Conservation (phyloP, 2,113 vertebrate species). For the Channa argus region DNA sequence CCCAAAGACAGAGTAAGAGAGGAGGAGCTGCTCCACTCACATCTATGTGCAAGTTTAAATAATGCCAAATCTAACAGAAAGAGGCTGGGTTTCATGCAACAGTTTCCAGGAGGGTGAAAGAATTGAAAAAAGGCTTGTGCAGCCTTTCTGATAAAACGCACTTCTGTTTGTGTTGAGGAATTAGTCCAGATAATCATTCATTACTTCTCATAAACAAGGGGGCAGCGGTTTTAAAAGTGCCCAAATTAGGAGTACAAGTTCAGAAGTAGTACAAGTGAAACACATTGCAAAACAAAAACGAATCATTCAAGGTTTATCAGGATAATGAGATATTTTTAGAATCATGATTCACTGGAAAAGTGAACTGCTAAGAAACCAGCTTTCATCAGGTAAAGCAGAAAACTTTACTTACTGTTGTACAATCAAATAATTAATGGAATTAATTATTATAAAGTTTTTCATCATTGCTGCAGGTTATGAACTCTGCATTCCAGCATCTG, state of each 20-base stretch:
- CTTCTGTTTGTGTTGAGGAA: constrained; percentile 16
- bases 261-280: background rate
- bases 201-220: background rate
- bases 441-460: background rate
- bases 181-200: constrained; percentile 28
- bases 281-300: background rate
- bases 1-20: constrained; percentile 50
- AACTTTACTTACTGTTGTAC: background rate
- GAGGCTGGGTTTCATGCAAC: constrained; percentile 22
- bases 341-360: constrained; percentile 24
- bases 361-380: background rate
- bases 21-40: constrained; percentile 59
- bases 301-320: constrained; percentile 5
- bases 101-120: constrained; percentile 24
- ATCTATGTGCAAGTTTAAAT: constrained; percentile 55
- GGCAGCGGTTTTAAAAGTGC: background rate
- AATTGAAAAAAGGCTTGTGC: constrained; percentile 3
- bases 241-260: constrained; percentile 18
- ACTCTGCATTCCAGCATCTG: background rate
- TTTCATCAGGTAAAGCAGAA: constrained; percentile 18
- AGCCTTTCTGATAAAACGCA: constrained; percentile 13
- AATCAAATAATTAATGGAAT: constrained; percentile 1
- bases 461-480: background rate
- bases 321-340: constrained; percentile 14
- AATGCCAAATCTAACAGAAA: constrained; percentile 54